A percentile compares a stretch with the other conserved stretches of the same genome.
Evolutionary conservation across 2,113 vertebrate genomes (phyloP).

Genomic region (Prolemur simus): DNA sequence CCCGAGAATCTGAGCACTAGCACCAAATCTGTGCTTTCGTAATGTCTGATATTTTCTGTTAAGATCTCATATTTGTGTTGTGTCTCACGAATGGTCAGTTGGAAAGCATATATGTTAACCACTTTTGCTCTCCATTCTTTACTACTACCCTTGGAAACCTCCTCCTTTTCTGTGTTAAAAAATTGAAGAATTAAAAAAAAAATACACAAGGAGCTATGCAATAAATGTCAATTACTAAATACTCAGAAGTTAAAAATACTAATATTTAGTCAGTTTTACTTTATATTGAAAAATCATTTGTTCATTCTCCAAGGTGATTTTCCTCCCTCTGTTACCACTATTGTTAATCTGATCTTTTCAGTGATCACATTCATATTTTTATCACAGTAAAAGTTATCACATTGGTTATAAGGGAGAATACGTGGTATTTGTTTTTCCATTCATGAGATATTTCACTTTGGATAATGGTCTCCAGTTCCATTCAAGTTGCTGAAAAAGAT

Average conservation of each 20-base stretch:
- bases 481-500: too few species aligned
- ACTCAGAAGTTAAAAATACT: background rate
- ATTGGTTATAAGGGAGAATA: background rate
- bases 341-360: background rate
- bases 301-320: background rate
- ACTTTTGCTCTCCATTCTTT: background rate
- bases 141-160: background rate
- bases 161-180: background rate
- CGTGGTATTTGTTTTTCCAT: too few species aligned
- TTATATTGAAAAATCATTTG: background rate
- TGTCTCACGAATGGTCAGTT: background rate
- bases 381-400: background rate
- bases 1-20: background rate
- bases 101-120: background rate
- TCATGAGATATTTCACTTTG: too few species aligned
- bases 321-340: background rate
- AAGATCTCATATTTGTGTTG: background rate
- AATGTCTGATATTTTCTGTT: background rate
- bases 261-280: background rate
- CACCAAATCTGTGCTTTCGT: background rate
- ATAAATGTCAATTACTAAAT: background rate
- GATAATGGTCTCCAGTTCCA: too few species aligned
- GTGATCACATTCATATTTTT: background rate
- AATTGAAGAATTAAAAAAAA: background rate
- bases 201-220: background rate